Evolutionary conservation across 2,113 vertebrate genomes (phyloP), one percentile per base, ranked within the genome.

Genomic region (Pica pica): DNA sequence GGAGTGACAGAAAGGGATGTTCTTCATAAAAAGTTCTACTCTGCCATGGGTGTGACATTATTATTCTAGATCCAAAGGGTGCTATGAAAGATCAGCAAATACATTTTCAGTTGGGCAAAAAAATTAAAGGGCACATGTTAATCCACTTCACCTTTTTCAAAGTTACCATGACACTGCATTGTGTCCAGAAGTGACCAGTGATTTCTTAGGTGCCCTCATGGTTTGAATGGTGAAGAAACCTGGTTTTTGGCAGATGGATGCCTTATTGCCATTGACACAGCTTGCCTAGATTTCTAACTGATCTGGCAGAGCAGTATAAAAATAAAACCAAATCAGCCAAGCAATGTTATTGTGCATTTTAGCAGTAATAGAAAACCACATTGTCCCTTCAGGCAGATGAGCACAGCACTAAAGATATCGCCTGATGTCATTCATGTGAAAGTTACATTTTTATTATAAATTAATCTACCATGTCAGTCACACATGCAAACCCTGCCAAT

Each of bases 371-470:
- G 87, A 74, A 92, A 93, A 87, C 47, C 68, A 69, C 82, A 49
- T 47, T 80, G 68, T 86, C 90, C 79, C 90, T 90, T 55, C 68
- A 67, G 82, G 85, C 90, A 93, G 85, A 90, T 59, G 60, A 91
- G 79, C 71, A 37, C 2, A 63, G 85, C 41, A 80, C 63, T 59
- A 4, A 93, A 52, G 82, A 56, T 23, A 44, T 33, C 2, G n/a
- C 90, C 52, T 67, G 56, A 77, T 90, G 82, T 50, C n/a, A 47
- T 83, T 93, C 70, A 44, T 74, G 53, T 68, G 89, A 16, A 81
- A 84, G 67, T 57, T 92, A 41, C 28, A 31, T 68, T 93, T 94
- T 87, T 84, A 91, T 87, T 91, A 37, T 78, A 60, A 94, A 84
- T 84, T 87, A 92, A 94, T 92, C 65, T 82, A 64, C 93, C 12